Percentiles rank a stretch among this genome's conserved stretches.
Evolutionary conservation across 1,140 invertebrate species (phyloP).

Genomic region (Melipona quadrifasciata): DNA sequence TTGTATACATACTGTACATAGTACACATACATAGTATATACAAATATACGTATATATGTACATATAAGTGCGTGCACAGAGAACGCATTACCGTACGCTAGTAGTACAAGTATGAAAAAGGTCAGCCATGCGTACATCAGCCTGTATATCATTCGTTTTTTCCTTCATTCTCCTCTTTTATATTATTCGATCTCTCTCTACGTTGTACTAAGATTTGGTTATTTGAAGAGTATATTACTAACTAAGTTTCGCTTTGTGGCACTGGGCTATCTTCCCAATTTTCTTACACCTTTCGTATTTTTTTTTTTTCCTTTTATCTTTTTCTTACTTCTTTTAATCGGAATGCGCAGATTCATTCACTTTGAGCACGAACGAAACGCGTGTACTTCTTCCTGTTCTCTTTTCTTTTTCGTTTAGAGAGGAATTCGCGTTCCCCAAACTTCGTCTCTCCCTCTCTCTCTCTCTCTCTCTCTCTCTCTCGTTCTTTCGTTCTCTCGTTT

Average conservation of each 20-base stretch:
- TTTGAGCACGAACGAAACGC: background rate
- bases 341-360: conserved; percentile 24
- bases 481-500: conserved; percentile 19
- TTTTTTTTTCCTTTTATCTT: background rate
- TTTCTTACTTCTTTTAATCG: conserved; percentile 12
- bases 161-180: conserved; percentile 25
- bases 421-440: conserved; percentile 5
- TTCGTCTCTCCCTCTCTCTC: background rate
- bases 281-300: background rate
- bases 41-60: conserved; percentile 3
- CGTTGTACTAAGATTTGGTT: conserved; percentile 79
- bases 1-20: background rate
- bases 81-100: conserved; percentile 38
- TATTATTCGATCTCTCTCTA: conserved; percentile 68
- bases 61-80: conserved; percentile 25
- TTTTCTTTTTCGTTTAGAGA: background rate
- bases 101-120: conserved; percentile 53
- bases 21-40: background rate
- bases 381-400: background rate
- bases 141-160: conserved; percentile 11
- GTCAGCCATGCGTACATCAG: conserved; percentile 40
- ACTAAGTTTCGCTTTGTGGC: conserved; percentile 66
- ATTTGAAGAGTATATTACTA: conserved; percentile 67
- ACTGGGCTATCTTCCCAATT: conserved; percentile 58
- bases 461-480: background rate